Base-by-base conservation (phyloP, 92 coral and sea anemone genomes). In the Scolanthus callimorphus region DNA sequence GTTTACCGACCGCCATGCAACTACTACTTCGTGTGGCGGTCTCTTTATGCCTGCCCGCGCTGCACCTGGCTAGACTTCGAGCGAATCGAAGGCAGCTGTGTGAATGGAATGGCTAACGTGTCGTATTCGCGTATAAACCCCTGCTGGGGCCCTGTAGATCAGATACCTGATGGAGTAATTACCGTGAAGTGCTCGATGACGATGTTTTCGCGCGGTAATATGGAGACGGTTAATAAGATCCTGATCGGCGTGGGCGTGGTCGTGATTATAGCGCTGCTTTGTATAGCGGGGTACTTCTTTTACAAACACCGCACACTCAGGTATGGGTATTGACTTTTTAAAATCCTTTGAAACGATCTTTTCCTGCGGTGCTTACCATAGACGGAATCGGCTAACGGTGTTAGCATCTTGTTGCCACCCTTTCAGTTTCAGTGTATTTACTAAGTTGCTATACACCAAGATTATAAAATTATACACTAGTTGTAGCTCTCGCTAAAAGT, bases 41-140 rank as follows among this genome's bases (percentile, higher is more conserved):
- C 96, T 1, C 44, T 82, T 65, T 88, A 83, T 62, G 96, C 96
- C 38, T 88, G 96, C 61, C 96, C 96, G 25, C 65, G 63, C 56
- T 88, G 96, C 47, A 74, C 73, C 15, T n/a, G 51, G 8, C 50
- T 51, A 57, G 82, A 88, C 73, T 67, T 83, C 22, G 62, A 62
- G 60, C 59, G 55, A 31, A 73, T 78, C 27, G 25, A 12, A 25
- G 73, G 81, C 45, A 54, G 59, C 31, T 88, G 96, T 63, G 67
- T 88, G 12, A 51, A 83, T 39, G 86, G 86, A 0, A 55, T 70
- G 3, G 85, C 74, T 11, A 79, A 79, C 19, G 66, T 76, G 11
- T 73, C 96, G 1, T 52, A 55, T 51, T 12, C 70, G 15, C 59
- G 57, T 15, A 65, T 28, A 25, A 34, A 73, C 11, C 80, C 83